Conservation (phyloP, 1,140 invertebrate species). For the Zaprionus lachaisei region DNA sequence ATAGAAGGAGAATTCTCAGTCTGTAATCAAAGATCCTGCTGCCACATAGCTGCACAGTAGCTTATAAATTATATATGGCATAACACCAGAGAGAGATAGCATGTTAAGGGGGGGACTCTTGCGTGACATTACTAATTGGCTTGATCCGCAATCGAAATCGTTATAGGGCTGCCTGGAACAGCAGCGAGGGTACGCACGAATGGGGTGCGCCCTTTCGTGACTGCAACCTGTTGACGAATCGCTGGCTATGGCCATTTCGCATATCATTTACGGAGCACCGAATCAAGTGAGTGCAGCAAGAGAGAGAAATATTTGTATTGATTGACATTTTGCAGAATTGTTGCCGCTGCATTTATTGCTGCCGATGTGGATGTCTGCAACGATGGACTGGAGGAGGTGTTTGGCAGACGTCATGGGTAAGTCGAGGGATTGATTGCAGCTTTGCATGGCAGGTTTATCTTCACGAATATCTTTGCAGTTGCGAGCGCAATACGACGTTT, state of each 20-base stretch:
- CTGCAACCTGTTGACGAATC: conserved; percentile 79
- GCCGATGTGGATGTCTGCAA: conserved; percentile 84
- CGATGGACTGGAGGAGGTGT: conserved; percentile 83
- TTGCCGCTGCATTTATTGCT: conserved; percentile 82
- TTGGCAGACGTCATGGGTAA: conserved; percentile 81
- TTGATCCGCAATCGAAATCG: conserved; percentile 24
- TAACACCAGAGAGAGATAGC: not conserved
- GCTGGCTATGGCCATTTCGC: conserved; percentile 84
- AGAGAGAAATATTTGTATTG: not conserved
- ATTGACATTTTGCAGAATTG: conserved; percentile 62
- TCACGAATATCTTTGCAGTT: conserved; percentile 47
- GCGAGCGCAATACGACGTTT: conserved; percentile 84
- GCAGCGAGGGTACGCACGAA: conserved; percentile 78
- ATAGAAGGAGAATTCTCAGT: too few relatives aligned
- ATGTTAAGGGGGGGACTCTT: not conserved
- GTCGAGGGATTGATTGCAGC: not conserved
- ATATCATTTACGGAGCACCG: conserved; percentile 79
- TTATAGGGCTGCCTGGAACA: conserved; percentile 80
- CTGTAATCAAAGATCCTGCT: not conserved
- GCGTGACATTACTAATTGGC: conserved; percentile 41
- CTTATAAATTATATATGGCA: not conserved
- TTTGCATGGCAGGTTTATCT: not conserved
- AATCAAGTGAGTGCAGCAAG: conserved; percentile 66
- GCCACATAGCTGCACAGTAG: not conserved
- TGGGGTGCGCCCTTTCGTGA: conserved; percentile 84